Evolutionary conservation across 2,888 invertebrate species (phyloP).

Genomic region (Elysia crispata): DNA sequence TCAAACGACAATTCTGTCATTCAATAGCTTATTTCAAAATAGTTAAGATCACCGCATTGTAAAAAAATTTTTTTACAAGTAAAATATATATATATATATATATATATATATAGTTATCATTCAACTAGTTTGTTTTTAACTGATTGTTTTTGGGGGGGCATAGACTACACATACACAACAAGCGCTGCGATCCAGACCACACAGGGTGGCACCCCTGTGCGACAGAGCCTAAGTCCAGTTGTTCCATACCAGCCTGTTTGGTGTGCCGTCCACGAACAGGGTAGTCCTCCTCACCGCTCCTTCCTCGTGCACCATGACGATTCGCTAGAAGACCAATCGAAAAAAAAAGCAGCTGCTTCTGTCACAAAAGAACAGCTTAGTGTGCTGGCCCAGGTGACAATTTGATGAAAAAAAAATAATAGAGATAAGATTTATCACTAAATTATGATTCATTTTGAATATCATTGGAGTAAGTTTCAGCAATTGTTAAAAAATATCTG

Average conservation of each 20-base stretch:
- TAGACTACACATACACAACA: slow-evolving; percentile 41
- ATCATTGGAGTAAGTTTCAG: too few relatives aligned
- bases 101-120: not conserved
- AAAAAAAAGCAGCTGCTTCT: not conserved
- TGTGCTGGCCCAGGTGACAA: slow-evolving; percentile 30
- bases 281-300: slow-evolving; percentile 41
- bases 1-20: too few relatives aligned
- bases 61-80: too few relatives aligned
- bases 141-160: not conserved
- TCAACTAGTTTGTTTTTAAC: not conserved
- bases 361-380: slow-evolving; percentile 35
- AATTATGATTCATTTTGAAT: not conserved
- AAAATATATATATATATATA: not conserved
- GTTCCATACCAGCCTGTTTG: slow-evolving; percentile 46
- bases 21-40: too few relatives aligned
- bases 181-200: slow-evolving; percentile 42
- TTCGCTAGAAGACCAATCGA: slow-evolving; percentile 21
- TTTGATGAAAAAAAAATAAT: not conserved
- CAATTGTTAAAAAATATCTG: not conserved
- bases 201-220: slow-evolving; percentile 24
- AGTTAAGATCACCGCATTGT: too few relatives aligned
- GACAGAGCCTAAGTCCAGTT: slow-evolving; percentile 3
- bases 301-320: slow-evolving; percentile 56
- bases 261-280: slow-evolving; percentile 26
- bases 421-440: not conserved